Conservation (phyloP, 2,888 invertebrate species). For the Hypselothyrea guttata region DNA sequence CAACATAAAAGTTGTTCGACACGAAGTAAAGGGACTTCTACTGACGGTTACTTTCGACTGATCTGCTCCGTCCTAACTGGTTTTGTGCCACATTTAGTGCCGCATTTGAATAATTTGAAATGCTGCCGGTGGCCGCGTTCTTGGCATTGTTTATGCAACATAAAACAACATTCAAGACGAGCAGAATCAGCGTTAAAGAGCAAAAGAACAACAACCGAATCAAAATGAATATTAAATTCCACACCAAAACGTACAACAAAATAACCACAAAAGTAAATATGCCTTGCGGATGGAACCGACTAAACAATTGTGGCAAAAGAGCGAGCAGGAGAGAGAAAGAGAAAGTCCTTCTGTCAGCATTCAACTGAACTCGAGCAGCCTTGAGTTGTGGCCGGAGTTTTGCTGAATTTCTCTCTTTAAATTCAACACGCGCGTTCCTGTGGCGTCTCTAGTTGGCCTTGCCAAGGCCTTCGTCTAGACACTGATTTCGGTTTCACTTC, state of each 20-base stretch:
- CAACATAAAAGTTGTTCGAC: too few species aligned
- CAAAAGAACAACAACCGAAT: constrained; percentile 14
- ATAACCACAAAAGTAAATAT: constrained; percentile 40
- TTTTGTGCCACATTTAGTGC: constrained; percentile 5
- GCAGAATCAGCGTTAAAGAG: constrained; percentile 2
- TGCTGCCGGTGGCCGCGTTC: not conserved
- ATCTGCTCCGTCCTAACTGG: too few species aligned
- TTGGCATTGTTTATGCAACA: constrained; percentile 24
- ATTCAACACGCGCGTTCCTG: constrained; percentile 52
- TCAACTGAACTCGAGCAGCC: not conserved
- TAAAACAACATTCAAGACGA: constrained; percentile 22
- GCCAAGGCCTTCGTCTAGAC: constrained; percentile 58
- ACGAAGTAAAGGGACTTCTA: too few species aligned
- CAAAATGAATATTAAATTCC: constrained; percentile 43
- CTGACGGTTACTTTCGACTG: too few species aligned
- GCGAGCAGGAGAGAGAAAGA: too few species aligned
- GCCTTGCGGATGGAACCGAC: constrained; percentile 1
- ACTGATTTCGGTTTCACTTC: constrained; percentile 55
- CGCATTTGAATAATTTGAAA: constrained; percentile 11
- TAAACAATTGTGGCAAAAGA: too few species aligned
- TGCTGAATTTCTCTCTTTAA: constrained; percentile 43
- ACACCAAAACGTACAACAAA: constrained; percentile 9
- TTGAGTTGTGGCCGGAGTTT: constrained; percentile 12
- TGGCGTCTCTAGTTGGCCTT: constrained; percentile 38
- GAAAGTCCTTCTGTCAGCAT: not conserved